These are phyloP conservation scores for Drymodes brunneopygia DNA, from an alignment of 2,113 vertebrate genomes.

Conservation along the genomic window DNA sequence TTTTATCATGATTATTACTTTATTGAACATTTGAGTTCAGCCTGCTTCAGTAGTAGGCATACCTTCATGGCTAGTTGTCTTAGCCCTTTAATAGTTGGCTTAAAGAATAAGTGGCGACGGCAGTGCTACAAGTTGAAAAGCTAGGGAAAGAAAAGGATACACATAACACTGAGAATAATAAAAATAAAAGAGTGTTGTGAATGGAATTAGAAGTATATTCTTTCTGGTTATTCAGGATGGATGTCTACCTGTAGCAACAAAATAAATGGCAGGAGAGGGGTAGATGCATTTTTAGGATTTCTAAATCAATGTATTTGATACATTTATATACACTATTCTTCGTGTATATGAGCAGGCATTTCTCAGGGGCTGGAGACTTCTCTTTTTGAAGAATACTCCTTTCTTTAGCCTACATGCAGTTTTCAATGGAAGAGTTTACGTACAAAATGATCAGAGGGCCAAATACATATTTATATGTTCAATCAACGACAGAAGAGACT, in stretches of 20 bases:
- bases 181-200: neutral
- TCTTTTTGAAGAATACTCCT: neutral
- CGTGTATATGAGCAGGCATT: neutral
- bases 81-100: neutral
- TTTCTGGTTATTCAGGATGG: neutral
- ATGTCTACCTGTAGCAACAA: neutral
- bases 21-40: neutral
- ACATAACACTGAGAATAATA: neutral
- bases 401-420: neutral
- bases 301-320: neutral
- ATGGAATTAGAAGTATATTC: neutral
- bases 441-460: neutral
- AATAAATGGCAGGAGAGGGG: neutral
- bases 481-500: neutral
- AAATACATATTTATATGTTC: neutral
- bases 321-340: neutral
- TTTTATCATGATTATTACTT: neutral
- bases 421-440: neutral
- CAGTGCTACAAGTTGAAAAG: neutral
- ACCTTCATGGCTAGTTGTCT: neutral
- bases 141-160: neutral
- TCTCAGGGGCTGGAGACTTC: neutral
- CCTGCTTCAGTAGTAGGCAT: neutral
- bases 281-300: neutral
- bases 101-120: neutral